Evolutionary conservation across 2,888 invertebrate genomes (phyloP), one percentile per base, ranked within the genome.

Genomic region (Drosophila tripunctata): DNA sequence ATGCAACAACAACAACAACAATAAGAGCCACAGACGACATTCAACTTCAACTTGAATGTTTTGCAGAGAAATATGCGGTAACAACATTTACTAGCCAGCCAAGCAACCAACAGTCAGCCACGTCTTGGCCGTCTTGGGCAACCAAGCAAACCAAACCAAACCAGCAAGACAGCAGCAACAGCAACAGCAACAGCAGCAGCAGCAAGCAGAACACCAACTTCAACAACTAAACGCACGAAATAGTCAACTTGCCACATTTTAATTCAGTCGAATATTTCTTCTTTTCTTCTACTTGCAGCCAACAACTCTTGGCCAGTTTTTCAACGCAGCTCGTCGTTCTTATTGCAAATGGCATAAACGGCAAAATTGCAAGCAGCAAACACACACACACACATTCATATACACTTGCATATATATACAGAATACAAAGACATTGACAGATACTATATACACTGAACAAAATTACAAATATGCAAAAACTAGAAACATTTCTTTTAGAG

Each of bases 201-300:
- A 63, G 41, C 7, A 31, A 47, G 19, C 52, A 56, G 55, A 60
- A 51, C 52, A 63, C 22, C 38, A 41, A 41, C 24, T n/a, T 17
- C 44, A 61, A 33, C 27, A 38, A 36, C 58, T 54, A 60, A 69
- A 66, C 66, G 76, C 86, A 80, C 78, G 75, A 79, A 77, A 80
- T 81, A 81, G 82, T 78, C 81, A 83, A 87, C 73, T 86, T 87
- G 83, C 88, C 87, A 87, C 88, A 89, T 87, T 88, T 87, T 88
- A 87, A 87, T 88, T 87, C 85, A 83, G 70, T 83, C 62, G 77
- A 81, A 87, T 87, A 83, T 83, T 78, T 84, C 70, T 73, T 77
- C 44, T 51, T 27, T 27, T 27, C 10, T 3, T 27, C 10, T 6
- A 21, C 27, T 27, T 43, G 61, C 61, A 51, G 22, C 66, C 66